phyloP scores from a whole-genome alignment of 2,888 invertebrate genomes.

The Eupithecia pulchellata region DNA sequence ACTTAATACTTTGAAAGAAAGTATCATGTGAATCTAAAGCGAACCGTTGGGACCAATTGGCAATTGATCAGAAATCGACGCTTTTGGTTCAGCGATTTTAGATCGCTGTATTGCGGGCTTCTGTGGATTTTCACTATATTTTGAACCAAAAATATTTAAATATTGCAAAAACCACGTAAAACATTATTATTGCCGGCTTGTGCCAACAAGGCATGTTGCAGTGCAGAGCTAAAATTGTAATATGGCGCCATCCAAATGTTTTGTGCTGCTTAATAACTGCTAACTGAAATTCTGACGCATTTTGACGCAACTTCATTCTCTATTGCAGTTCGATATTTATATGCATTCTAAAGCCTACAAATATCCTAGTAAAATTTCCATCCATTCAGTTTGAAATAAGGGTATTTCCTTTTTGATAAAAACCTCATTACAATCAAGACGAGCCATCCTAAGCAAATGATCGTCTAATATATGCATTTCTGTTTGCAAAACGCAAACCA shows the following conservation, averaged over 20 bases:
- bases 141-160: background rate
- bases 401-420: background rate
- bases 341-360: background rate
- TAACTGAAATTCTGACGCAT: background rate
- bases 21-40: background rate
- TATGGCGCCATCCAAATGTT: background rate
- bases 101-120: background rate
- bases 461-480: background rate
- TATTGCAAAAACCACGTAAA: background rate
- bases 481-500: constrained; percentile 4
- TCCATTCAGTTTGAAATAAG: background rate
- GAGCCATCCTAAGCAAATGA: background rate
- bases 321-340: background rate
- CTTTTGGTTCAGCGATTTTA: background rate
- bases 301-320: background rate
- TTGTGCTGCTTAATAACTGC: background rate
- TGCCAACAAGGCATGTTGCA: constrained; percentile 13
- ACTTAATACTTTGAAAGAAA: background rate
- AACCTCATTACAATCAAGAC: background rate
- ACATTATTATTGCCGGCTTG: background rate
- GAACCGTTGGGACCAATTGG: background rate
- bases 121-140: background rate
- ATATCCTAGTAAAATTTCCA: background rate
- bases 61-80: background rate
- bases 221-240: constrained; percentile 6